phyloP scores from a whole-genome alignment of 2,113 vertebrate species.

The Procavia capensis region DNA sequence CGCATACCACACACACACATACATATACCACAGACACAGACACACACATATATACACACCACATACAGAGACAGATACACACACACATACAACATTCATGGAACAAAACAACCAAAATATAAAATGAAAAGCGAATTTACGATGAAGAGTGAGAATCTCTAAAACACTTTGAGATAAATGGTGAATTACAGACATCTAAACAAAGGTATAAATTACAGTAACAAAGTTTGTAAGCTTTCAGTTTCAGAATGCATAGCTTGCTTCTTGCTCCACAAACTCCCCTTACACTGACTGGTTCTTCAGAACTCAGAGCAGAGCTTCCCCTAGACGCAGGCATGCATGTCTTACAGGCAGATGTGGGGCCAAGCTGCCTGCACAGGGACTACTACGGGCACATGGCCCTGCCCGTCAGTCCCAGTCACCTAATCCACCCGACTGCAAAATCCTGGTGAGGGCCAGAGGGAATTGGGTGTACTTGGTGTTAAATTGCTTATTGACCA shows the following conservation, averaged over 20 bases:
- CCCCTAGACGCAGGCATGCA: background rate
- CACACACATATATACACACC: too few species aligned
- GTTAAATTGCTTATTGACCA: conserved; percentile 67
- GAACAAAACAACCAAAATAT: conserved; percentile 13
- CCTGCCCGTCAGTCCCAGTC: conserved; percentile 5
- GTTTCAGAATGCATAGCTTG: conserved; percentile 13
- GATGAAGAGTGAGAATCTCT: background rate
- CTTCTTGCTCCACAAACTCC: background rate
- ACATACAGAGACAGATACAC: too few species aligned
- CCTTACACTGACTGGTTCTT: background rate
- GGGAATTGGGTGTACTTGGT: conserved; percentile 52
- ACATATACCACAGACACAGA: too few species aligned
- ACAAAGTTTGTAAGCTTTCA: background rate
- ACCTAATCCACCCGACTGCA: conserved; percentile 46
- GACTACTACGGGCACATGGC: background rate
- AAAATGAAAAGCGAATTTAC: conserved; percentile 36
- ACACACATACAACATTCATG: background rate
- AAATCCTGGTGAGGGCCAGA: background rate
- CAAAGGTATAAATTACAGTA: background rate
- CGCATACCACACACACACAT: too few species aligned
- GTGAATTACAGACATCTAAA: background rate
- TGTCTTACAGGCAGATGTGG: background rate
- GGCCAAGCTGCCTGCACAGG: background rate
- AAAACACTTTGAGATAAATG: background rate
- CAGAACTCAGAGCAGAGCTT: background rate